These are phyloP conservation scores for Drosophila watanabei DNA, from an alignment of 1,140 invertebrate genomes.

Conservation along the genomic window DNA sequence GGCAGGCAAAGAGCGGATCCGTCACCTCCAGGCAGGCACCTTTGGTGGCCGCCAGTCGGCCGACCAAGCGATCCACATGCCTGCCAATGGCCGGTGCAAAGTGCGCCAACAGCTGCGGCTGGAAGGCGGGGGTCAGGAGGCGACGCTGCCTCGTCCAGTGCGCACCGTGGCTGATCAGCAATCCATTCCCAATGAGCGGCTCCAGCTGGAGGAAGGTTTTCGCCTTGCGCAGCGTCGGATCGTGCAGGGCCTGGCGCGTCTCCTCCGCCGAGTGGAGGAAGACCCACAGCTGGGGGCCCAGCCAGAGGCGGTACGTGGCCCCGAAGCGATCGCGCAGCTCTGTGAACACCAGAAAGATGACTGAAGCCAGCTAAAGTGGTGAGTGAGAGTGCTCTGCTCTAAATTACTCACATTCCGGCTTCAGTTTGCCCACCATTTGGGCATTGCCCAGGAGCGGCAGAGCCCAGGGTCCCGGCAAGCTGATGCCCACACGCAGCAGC, in stretches of 20 bases:
- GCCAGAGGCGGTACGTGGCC: slow-evolving; percentile 72
- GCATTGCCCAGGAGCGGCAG: slow-evolving; percentile 75
- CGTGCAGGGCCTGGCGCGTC: slow-evolving; percentile 68
- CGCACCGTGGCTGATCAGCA: slow-evolving; percentile 72
- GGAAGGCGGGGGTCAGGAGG: slow-evolving; percentile 70
- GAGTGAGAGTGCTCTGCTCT: too few species aligned
- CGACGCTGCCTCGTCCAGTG: slow-evolving; percentile 70
- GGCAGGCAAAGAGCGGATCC: slow-evolving; percentile 70
- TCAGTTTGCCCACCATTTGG: slow-evolving; percentile 76
- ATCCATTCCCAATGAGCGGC: slow-evolving; percentile 71
- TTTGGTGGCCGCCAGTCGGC: slow-evolving; percentile 21
- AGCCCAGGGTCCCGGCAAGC: slow-evolving; percentile 72
- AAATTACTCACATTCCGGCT: slow-evolving; percentile 69
- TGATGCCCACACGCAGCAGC: slow-evolving; percentile 46
- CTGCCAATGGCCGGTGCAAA: slow-evolving; percentile 39
- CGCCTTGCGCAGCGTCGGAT: slow-evolving; percentile 61
- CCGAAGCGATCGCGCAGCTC: slow-evolving; percentile 60
- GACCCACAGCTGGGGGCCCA: slow-evolving; percentile 77
- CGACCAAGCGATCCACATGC: slow-evolving; percentile 61
- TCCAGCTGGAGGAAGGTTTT: slow-evolving; percentile 69
- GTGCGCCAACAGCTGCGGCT: slow-evolving; percentile 56
- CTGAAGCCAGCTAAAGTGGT: slow-evolving; percentile 26
- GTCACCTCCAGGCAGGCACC: slow-evolving; percentile 60
- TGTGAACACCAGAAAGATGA: slow-evolving; percentile 68
- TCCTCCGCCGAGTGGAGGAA: slow-evolving; percentile 76